Conservation (phyloP, 2,888 invertebrate species). For the Unio pictorum region DNA sequence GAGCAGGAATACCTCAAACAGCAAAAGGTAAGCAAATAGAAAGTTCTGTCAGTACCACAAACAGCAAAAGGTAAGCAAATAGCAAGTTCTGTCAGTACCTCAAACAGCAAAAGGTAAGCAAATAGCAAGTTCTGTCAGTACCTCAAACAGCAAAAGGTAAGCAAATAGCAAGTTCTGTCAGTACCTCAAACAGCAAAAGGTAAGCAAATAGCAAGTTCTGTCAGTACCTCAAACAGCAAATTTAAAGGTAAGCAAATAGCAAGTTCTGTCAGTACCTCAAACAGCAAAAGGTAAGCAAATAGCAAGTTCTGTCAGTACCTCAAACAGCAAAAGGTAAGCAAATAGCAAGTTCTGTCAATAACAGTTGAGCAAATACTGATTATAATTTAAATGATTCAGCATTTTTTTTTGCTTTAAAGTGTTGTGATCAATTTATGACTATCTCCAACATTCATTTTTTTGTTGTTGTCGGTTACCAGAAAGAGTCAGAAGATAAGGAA, state of each 20-base stretch:
- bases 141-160: constrained; percentile 73
- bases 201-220: constrained; percentile 85
- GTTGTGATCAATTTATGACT: too few relatives aligned
- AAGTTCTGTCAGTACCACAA: constrained; percentile 82
- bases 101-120: too few relatives aligned
- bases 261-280: constrained; percentile 77
- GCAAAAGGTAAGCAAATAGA: constrained; percentile 65
- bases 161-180: constrained; percentile 24
- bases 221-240: constrained; percentile 73
- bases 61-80: constrained; percentile 72
- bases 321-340: constrained; percentile 73
- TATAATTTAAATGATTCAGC: too few relatives aligned
- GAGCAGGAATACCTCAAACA: constrained; percentile 78
- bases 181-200: constrained; percentile 72
- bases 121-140: constrained; percentile 81
- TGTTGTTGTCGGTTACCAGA: constrained; percentile 10
- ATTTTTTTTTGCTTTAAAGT: too few relatives aligned
- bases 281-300: too few relatives aligned
- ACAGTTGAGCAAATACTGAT: constrained; percentile 69
- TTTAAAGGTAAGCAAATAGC: constrained; percentile 78
- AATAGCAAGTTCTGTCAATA: constrained; percentile 39
- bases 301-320: constrained; percentile 81
- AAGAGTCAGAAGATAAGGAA: constrained; percentile 69
- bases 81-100: constrained; percentile 23
- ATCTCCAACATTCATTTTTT: neutral